Evolutionary conservation across 1,140 invertebrate genomes (phyloP).

Genomic region (Papilio helenus): DNA sequence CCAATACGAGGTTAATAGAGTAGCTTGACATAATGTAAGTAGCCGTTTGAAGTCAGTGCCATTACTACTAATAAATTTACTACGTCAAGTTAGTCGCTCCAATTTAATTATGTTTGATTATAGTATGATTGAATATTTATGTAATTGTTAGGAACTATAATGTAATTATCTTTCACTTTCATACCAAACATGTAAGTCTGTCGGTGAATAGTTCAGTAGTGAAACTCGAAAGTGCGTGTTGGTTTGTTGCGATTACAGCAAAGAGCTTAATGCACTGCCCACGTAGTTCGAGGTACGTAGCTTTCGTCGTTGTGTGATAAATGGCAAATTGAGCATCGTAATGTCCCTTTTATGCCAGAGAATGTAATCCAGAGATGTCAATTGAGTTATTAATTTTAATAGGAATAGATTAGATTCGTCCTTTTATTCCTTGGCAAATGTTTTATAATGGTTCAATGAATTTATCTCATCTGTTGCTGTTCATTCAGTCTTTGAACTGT

Average conservation of each 20-base stretch:
- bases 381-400: constrained; percentile 9
- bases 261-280: constrained; percentile 21
- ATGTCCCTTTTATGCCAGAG: background rate
- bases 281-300: background rate
- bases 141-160: background rate
- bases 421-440: background rate
- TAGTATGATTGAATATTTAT: background rate
- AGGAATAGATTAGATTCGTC: background rate
- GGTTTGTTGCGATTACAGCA: constrained; percentile 14
- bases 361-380: background rate
- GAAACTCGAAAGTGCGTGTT: constrained; percentile 34
- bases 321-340: constrained; percentile 23
- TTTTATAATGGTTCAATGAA: background rate
- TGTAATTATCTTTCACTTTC: background rate
- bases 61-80: background rate
- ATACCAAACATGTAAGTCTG: background rate
- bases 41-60: background rate
- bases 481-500: too few species aligned
- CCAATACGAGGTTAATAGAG: constrained; percentile 34
- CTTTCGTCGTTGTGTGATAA: constrained; percentile 30
- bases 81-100: background rate
- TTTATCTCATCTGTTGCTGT: too few species aligned
- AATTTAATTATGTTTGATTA: background rate
- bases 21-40: constrained; percentile 21
- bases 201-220: constrained; percentile 23